phyloP scores from a whole-genome alignment of 1,140 invertebrate genomes.

The Tetramorium simillimum region DNA sequence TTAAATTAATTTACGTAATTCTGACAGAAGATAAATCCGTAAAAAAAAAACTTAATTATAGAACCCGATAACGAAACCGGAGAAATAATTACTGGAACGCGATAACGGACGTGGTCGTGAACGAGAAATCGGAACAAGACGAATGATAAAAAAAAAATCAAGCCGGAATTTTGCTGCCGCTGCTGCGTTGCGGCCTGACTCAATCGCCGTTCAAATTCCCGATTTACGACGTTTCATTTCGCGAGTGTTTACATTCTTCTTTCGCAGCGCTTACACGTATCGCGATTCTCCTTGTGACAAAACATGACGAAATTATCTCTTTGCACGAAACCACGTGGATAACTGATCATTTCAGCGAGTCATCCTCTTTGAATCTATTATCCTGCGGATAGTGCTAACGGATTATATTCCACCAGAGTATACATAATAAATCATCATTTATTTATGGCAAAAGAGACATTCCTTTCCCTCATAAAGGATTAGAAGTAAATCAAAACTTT shows the following conservation, averaged over 20 bases:
- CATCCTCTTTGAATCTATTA: slow-evolving; percentile 6
- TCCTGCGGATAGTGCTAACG: neutral
- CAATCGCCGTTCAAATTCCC: slow-evolving; percentile 26
- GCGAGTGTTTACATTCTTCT: neutral
- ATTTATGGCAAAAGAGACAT: neutral
- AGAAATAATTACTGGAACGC: slow-evolving; percentile 64
- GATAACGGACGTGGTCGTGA: slow-evolving; percentile 19
- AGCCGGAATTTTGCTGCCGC: slow-evolving; percentile 25
- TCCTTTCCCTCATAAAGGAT: neutral
- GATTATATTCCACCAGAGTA: neutral
- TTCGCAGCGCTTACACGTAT: neutral
- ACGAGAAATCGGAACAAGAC: slow-evolving; percentile 31
- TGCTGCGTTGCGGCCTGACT: neutral
- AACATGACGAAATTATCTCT: neutral
- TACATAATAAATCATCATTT: slow-evolving; percentile 25
- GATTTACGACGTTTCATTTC: slow-evolving; percentile 46
- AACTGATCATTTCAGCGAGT: slow-evolving; percentile 23
- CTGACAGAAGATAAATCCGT: slow-evolving; percentile 62
- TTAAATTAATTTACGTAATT: slow-evolving; percentile 72
- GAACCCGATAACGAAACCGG: slow-evolving; percentile 58
- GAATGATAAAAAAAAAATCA: slow-evolving; percentile 1
- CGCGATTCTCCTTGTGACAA: neutral
- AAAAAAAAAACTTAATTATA: slow-evolving; percentile 68
- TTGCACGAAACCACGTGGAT: neutral
- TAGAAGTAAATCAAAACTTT: neutral